These are phyloP conservation scores for Vicugna pacos DNA, from an alignment of 2,113 vertebrate genomes.

Conservation along the genomic window DNA sequence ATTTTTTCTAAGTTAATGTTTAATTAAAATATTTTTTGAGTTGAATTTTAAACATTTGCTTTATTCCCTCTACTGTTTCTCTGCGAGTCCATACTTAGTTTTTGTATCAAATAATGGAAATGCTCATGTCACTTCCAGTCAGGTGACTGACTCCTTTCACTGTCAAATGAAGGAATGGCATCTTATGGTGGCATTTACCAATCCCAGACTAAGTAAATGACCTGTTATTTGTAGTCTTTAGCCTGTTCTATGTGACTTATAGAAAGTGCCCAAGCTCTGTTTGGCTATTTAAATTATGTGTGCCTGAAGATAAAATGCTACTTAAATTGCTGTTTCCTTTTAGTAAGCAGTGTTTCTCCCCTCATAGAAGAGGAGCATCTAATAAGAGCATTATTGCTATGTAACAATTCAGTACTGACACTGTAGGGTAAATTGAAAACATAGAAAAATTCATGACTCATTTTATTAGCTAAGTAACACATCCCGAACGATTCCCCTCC, in stretches of 20 bases:
- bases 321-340: slow-evolving; percentile 45
- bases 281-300: background rate
- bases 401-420: background rate
- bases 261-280: background rate
- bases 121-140: background rate
- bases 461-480: background rate
- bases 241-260: background rate
- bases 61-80: background rate
- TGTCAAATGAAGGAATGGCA: background rate
- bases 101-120: slow-evolving; percentile 22
- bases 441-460: background rate
- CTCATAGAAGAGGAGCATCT: background rate
- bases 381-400: background rate
- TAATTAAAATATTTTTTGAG: slow-evolving; percentile 23
- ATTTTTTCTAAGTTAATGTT: background rate
- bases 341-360: background rate
- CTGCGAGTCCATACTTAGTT: background rate
- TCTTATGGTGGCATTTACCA: background rate
- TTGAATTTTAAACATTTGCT: background rate
- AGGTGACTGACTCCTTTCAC: background rate
- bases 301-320: background rate
- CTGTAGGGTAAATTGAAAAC: background rate
- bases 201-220: background rate
- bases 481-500: background rate
- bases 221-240: slow-evolving; percentile 15